Evolutionary conservation across 2,797 vertebrate genomes (phyloP).

Genomic region (Sciurus vulgaris): DNA sequence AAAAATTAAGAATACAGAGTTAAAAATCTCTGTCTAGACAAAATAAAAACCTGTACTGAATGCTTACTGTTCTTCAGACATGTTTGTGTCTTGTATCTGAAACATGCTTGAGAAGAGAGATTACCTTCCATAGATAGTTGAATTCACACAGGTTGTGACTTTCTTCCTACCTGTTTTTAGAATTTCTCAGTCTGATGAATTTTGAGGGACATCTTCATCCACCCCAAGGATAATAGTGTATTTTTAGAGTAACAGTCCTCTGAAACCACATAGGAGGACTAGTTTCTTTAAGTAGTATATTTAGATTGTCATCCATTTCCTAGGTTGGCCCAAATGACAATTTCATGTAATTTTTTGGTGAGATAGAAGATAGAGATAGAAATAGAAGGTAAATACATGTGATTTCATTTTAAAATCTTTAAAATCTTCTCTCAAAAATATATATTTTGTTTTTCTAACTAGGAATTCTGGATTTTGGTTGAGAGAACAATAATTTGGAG

Average conservation of each 20-base stretch:
- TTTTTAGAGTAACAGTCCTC: not conserved
- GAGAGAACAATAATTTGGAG: not conserved
- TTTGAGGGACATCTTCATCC: not conserved
- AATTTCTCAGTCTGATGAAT: not conserved
- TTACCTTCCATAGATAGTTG: not conserved
- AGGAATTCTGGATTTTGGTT: constrained; percentile 32
- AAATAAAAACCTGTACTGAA: not conserved
- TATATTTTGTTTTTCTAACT: not conserved
- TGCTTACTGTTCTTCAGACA: not conserved
- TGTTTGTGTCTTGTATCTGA: not conserved
- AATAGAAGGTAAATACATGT: not conserved
- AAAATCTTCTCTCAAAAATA: not conserved
- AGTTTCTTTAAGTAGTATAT: not conserved
- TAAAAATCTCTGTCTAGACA: not conserved
- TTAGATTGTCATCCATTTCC: not conserved
- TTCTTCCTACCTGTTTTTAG: not conserved
- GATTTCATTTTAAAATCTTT: constrained; percentile 51
- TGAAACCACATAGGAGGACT: not conserved
- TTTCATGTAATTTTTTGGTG: not conserved
- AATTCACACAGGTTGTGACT: not conserved
- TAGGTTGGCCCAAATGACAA: not conserved
- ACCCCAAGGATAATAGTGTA: not conserved
- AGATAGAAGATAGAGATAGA: accelerated
- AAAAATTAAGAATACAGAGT: not conserved
- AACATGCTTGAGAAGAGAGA: not conserved